Evolutionary conservation across 2,113 vertebrate genomes (phyloP), one percentile per base, ranked within the genome.

Genomic region (Trogon melanurus): DNA sequence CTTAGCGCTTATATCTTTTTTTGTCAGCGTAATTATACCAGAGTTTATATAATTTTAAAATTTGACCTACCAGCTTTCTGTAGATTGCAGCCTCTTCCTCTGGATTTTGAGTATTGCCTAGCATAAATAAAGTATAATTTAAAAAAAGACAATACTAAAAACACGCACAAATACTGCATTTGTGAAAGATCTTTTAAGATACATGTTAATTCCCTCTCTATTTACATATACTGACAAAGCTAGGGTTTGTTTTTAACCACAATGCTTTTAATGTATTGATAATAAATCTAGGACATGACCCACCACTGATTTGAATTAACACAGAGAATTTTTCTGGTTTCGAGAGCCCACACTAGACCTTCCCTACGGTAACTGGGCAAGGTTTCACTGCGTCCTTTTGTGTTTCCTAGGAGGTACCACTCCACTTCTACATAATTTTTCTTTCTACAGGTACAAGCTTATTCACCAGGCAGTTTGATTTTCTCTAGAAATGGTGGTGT

Each of bases 11-110:
- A 86, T n/a, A 90, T 73, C 47, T 81, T 82, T 88, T 88, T 93
- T 93, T 86, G 83, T 95, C 92, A 90, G 66, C 41, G 65, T 92
- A 93, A 91, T 94, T 96, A 81, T 57, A 75, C 61, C n/a, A 79
- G 48, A 62, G 22, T 94, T 95, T 92, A 92, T 69, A 72, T 93
- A 80, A 93, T 93, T 95, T 86, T 65, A 72, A 94, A 93, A 87
- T 92, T 38, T 80, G 73, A 96, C 91, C 90, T 88, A 79, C 45
- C 65, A 71, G 56, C 56, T 96, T 96, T 74, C 53, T 80, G 75
- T 30, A 91, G 85, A 94, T 79, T 95, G 81, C 32, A 86, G 26
- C 53, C 38, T 89, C 88, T 91, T 94, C 58, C 45, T 82, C 54
- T 93, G 27, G 36, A 76, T 78, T 95, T 56, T 78, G 36, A 91